These are phyloP conservation scores for Parotia lawesii DNA, from an alignment of 2,113 vertebrate species.

Conservation along the genomic window DNA sequence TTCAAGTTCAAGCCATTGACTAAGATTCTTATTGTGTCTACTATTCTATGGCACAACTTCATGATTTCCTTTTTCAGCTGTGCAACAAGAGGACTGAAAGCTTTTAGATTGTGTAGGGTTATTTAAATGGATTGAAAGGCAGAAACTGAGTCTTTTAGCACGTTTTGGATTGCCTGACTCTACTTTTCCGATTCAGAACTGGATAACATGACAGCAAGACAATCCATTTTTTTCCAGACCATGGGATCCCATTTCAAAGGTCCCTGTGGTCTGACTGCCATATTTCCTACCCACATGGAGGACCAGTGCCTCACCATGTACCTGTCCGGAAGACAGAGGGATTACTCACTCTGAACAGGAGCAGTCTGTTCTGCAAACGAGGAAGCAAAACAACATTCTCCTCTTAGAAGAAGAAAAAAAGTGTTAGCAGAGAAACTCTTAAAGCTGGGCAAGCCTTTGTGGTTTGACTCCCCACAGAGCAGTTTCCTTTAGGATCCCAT, in stretches of 20 bases:
- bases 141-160: not conserved
- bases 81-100: not conserved
- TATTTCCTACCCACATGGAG: not conserved
- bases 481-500: not conserved
- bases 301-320: not conserved
- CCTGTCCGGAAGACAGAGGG: accelerated
- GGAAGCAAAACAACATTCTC: not conserved
- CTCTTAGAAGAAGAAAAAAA: accelerated
- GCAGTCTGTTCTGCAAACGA: not conserved
- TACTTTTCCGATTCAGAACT: not conserved
- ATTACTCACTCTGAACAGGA: not conserved
- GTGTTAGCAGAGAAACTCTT: not conserved
- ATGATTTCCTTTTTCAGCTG: not conserved
- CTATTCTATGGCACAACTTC: not conserved
- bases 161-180: not conserved
- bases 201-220: not conserved
- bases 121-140: not conserved
- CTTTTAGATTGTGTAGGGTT: not conserved
- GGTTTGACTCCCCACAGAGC: not conserved
- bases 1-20: not conserved
- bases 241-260: accelerated
- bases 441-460: not conserved
- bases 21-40: not conserved
- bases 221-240: not conserved
- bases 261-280: not conserved